These are phyloP conservation scores for Sphaerophoria taeniata DNA, from an alignment of 2,888 invertebrate genomes.

Conservation along the genomic window DNA sequence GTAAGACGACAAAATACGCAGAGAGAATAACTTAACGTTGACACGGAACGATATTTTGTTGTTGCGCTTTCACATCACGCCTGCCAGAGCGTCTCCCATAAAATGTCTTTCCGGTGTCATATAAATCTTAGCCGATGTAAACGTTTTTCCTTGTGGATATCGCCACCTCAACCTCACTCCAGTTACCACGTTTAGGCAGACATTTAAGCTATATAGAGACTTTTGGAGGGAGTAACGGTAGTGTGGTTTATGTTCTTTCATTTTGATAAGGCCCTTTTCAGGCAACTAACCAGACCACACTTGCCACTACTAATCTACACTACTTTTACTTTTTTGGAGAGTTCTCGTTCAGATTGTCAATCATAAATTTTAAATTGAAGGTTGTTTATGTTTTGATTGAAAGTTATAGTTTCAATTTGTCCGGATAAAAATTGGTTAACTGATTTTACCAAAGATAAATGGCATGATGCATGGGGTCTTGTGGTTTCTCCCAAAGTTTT, in stretches of 20 bases:
- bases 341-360: slow-evolving; percentile 52
- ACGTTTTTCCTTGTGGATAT: slow-evolving; percentile 20
- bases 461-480: slow-evolving; percentile 28
- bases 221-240: too few relatives aligned
- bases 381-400: slow-evolving; percentile 15
- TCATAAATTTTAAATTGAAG: slow-evolving; percentile 42
- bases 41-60: slow-evolving; percentile 29
- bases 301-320: slow-evolving; percentile 42
- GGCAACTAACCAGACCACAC: slow-evolving; percentile 39
- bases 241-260: slow-evolving; percentile 3
- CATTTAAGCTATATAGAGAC: background rate
- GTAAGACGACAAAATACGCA: slow-evolving; percentile 30
- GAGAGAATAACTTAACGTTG: slow-evolving; percentile 58
- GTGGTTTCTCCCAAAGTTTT: background rate
- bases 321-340: slow-evolving; percentile 1
- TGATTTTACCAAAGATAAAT: slow-evolving; percentile 30
- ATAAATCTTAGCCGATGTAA: slow-evolving; percentile 51
- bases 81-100: slow-evolving; percentile 54
- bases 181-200: background rate
- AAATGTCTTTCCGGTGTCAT: slow-evolving; percentile 62
- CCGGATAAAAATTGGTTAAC: slow-evolving; percentile 23
- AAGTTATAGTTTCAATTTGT: background rate
- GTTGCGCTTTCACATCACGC: slow-evolving; percentile 30
- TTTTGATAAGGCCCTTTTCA: slow-evolving; percentile 27
- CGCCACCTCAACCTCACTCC: slow-evolving; percentile 25